phyloP scores from a whole-genome alignment of 2,797 vertebrate species.

The Tinamus major region DNA sequence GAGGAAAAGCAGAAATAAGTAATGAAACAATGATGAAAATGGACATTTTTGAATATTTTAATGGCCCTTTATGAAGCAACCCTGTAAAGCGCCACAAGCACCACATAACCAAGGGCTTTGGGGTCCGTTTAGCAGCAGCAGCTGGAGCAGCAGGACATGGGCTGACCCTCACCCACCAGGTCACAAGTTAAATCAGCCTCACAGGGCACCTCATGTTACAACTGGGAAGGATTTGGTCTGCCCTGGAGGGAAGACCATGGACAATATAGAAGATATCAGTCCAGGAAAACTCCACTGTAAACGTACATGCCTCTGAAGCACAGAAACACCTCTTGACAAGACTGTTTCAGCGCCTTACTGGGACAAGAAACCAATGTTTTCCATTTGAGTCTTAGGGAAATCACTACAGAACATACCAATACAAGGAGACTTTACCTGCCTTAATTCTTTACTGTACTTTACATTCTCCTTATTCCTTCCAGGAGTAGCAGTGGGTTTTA shows the following conservation, averaged over 20 bases:
- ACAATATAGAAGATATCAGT: neutral
- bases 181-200: neutral
- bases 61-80: neutral
- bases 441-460: neutral
- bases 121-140: neutral
- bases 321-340: neutral
- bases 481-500: neutral
- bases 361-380: neutral
- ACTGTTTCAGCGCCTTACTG: neutral
- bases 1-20: neutral
- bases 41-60: neutral
- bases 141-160: neutral
- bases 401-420: rapidly evolving
- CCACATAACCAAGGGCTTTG: neutral
- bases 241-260: neutral
- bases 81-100: neutral
- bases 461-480: neutral
- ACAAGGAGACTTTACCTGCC: neutral
- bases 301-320: neutral
- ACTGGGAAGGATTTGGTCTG: neutral
- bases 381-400: neutral
- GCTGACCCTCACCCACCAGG: neutral
- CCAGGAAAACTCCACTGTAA: neutral
- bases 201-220: neutral
- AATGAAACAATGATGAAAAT: neutral